Conservation (phyloP, 1,140 invertebrate genomes). For the Drosophila pseudoananassae region DNA sequence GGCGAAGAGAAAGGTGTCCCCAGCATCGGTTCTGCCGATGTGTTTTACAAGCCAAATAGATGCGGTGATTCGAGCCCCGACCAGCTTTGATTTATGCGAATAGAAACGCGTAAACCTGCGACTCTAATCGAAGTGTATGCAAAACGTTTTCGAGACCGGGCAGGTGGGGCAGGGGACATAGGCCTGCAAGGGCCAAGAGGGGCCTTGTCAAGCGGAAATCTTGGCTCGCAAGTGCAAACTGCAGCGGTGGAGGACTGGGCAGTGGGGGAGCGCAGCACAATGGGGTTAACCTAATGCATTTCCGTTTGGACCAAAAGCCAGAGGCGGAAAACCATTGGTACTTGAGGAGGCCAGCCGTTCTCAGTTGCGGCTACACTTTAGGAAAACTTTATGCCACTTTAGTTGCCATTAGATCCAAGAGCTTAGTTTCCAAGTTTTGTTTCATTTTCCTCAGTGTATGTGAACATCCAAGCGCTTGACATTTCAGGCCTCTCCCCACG, state of each 20-base stretch:
- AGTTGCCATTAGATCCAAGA: too few species aligned
- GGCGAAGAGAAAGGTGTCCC: constrained; percentile 70
- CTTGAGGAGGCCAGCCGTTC: constrained; percentile 48
- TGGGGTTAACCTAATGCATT: constrained; percentile 73
- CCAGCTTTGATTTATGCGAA: constrained; percentile 74
- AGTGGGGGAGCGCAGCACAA: constrained; percentile 17
- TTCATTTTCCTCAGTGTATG: too few species aligned
- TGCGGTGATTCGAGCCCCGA: constrained; percentile 8
- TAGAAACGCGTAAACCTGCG: constrained; percentile 64
- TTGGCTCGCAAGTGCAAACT: constrained; percentile 70
- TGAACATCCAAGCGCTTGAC: too few species aligned
- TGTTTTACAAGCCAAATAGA: constrained; percentile 68
- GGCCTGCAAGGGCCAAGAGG: constrained; percentile 4
- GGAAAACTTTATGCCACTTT: neutral
- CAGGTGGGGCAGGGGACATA: neutral
- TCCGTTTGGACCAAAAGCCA: constrained; percentile 64
- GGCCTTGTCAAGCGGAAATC: constrained; percentile 75
- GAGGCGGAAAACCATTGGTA: constrained; percentile 70
- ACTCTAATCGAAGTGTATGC: constrained; percentile 52
- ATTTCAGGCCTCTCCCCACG: neutral
- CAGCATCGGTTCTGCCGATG: constrained; percentile 43
- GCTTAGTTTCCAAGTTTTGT: too few species aligned
- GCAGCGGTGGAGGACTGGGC: constrained; percentile 20
- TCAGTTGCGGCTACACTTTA: neutral
- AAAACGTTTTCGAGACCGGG: constrained; percentile 69